These are phyloP conservation scores for Drosophila rufa DNA, from an alignment of 1,140 invertebrate species.

Conservation along the genomic window DNA sequence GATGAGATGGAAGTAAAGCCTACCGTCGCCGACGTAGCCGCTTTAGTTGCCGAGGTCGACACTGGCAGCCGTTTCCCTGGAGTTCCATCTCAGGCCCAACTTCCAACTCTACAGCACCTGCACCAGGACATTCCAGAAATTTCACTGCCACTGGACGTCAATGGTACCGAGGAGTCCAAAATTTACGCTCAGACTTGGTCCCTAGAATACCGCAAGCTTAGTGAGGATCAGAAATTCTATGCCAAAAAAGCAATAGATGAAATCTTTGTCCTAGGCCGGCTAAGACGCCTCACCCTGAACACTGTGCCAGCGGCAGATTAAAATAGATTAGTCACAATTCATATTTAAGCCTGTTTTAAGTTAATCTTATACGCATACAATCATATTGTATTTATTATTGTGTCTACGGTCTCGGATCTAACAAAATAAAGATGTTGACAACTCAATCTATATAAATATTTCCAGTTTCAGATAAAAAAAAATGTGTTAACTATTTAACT, in stretches of 20 bases:
- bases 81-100: background rate
- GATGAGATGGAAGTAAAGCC: constrained; percentile 59
- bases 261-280: constrained; percentile 65
- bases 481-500: no score
- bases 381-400: constrained; percentile 7
- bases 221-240: constrained; percentile 68
- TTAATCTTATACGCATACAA: background rate
- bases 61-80: background rate
- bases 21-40: constrained; percentile 26
- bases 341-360: constrained; percentile 8
- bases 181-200: constrained; percentile 72
- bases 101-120: background rate
- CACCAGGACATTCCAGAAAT: constrained; percentile 15
- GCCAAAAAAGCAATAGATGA: constrained; percentile 71
- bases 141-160: constrained; percentile 36
- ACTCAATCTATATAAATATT: no score
- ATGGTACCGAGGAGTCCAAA: constrained; percentile 47
- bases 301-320: constrained; percentile 54
- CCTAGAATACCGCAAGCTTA: constrained; percentile 66
- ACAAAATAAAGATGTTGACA: background rate
- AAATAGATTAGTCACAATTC: constrained; percentile 1
- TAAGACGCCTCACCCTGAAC: constrained; percentile 62
- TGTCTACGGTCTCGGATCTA: background rate
- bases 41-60: constrained; percentile 27
- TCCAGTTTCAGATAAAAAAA: no score